phyloP scores from a whole-genome alignment of 64 coral and sea anemone species.

The Porites lutea region DNA sequence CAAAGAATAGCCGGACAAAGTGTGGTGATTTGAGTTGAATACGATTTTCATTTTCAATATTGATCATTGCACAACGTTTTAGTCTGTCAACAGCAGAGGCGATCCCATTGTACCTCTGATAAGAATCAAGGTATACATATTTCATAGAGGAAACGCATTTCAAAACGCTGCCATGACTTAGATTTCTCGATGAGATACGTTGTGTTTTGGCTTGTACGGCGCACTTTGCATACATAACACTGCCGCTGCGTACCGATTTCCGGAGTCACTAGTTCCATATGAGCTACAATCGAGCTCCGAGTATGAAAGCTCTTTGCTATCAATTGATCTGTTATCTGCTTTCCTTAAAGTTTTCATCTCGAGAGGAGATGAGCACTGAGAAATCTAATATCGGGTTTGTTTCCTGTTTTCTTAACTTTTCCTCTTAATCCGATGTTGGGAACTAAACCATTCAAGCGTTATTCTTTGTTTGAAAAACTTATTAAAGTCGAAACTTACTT shows the following conservation, averaged over 20 bases:
- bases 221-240: constrained; percentile 46
- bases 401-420: constrained; percentile 43
- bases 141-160: constrained; percentile 54
- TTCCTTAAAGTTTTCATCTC: constrained; percentile 38
- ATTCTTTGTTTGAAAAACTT: not conserved
- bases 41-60: constrained; percentile 48
- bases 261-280: not conserved
- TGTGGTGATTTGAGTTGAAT: constrained; percentile 26
- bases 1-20: constrained; percentile 37
- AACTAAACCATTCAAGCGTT: not conserved
- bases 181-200: constrained; percentile 46
- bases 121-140: constrained; percentile 47
- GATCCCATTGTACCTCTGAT: constrained; percentile 32
- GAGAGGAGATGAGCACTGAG: constrained; percentile 35
- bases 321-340: constrained; percentile 33
- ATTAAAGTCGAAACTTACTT: not conserved
- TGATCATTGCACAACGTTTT: constrained; percentile 16
- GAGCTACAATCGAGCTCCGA: not conserved
- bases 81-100: constrained; percentile 32
- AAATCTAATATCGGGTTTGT: constrained; percentile 44
- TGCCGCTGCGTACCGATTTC: not conserved
- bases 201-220: constrained; percentile 39
- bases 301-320: constrained; percentile 24
- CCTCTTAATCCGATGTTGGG: not conserved
- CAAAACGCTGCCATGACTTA: constrained; percentile 10